Conservation (phyloP, 2,888 invertebrate genomes). For the Bimastos eiseni region DNA sequence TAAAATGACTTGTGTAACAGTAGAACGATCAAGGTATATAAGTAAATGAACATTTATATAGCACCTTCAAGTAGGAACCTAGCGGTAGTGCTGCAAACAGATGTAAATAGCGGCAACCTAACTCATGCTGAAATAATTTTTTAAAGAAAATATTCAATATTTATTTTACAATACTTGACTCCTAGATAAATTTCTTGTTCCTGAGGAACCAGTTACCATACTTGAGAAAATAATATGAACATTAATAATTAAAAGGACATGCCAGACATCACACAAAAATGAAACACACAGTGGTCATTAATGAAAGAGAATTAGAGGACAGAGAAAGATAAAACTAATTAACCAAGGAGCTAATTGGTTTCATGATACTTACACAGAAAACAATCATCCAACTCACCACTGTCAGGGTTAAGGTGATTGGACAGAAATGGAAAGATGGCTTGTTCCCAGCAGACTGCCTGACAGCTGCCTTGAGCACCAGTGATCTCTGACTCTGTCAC, state of each 20-base stretch:
- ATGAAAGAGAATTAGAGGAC: not conserved
- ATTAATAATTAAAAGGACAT: not conserved
- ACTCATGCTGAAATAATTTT: not conserved
- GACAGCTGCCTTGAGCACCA: constrained; percentile 7
- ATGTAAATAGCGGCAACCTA: not conserved
- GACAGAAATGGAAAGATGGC: constrained; percentile 69
- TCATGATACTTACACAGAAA: not conserved
- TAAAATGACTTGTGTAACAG: not conserved
- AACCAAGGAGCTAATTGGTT: not conserved
- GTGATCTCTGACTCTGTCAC: constrained; percentile 68
- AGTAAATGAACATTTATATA: not conserved
- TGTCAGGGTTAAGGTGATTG: not conserved
- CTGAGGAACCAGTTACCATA: not conserved
- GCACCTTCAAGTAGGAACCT: not conserved
- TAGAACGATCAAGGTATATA: not conserved
- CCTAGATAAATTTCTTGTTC: not conserved
- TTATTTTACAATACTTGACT: not conserved
- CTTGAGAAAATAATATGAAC: not conserved
- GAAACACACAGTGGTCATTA: not conserved
- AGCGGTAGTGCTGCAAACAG: not conserved
- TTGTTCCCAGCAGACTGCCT: constrained; percentile 74
- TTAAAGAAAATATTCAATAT: not conserved
- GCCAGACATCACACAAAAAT: not conserved
- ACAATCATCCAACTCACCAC: not conserved
- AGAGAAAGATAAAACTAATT: not conserved